A percentile compares a stretch with the other conserved stretches of the same genome.
These are phyloP conservation scores for Therioaphis trifolii DNA, from an alignment of 2,888 invertebrate species.

Conservation along the genomic window DNA sequence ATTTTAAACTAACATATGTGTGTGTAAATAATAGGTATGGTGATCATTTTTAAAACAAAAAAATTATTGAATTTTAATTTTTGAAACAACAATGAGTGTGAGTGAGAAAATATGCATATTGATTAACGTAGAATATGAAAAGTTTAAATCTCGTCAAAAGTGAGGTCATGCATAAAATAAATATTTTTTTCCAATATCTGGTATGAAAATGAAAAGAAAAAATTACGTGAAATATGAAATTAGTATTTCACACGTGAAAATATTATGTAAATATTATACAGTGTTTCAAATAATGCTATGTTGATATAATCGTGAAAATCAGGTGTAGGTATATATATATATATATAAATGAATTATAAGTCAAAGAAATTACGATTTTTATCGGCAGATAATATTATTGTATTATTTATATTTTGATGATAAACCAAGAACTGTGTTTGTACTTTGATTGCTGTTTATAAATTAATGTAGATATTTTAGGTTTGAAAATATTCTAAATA, in stretches of 20 bases:
- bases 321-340: too few relatives aligned
- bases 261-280: neutral
- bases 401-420: too few relatives aligned
- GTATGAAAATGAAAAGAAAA: neutral
- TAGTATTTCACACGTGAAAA: slow-evolving; percentile 2
- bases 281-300: neutral
- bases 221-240: neutral
- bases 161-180: slow-evolving; percentile 33
- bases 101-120: slow-evolving; percentile 6
- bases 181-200: neutral
- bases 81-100: neutral
- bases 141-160: slow-evolving; percentile 47
- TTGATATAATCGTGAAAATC: too few relatives aligned
- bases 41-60: neutral
- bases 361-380: too few relatives aligned
- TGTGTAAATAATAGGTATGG: neutral
- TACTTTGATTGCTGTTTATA: too few relatives aligned
- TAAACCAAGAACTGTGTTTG: too few relatives aligned
- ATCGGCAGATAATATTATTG: too few relatives aligned
- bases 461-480: too few relatives aligned
- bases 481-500: too few relatives aligned
- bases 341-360: too few relatives aligned
- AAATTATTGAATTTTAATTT: slow-evolving; percentile 8
- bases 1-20: too few relatives aligned
- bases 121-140: slow-evolving; percentile 11